Evolutionary conservation across 92 coral and sea anemone species (phyloP).

Genomic region (Actinernus sp.): DNA sequence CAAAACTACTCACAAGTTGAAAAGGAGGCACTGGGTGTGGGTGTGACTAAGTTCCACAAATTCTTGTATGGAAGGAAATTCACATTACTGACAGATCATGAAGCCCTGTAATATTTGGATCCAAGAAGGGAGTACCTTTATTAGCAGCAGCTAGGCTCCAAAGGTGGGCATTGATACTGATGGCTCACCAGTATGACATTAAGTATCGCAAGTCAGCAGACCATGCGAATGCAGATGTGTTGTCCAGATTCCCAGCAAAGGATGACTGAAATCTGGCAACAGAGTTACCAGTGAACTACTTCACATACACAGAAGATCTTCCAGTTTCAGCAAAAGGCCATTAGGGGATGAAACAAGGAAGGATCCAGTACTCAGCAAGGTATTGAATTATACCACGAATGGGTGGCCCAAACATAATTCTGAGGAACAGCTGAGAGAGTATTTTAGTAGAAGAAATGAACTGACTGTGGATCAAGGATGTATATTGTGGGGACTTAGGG

Average conservation of each 20-base stretch:
- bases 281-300: slow-evolving; percentile 43
- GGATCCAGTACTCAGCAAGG: slow-evolving; percentile 65
- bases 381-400: slow-evolving; percentile 38
- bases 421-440: slow-evolving; percentile 56
- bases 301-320: slow-evolving; percentile 47
- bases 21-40: slow-evolving; percentile 27
- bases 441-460: slow-evolving; percentile 43
- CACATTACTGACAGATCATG: slow-evolving; percentile 48
- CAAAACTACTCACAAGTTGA: slow-evolving; percentile 30
- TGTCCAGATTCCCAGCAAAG: slow-evolving; percentile 53
- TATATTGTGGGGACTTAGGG: slow-evolving; percentile 75
- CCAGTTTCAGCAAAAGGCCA: slow-evolving; percentile 52
- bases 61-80: slow-evolving; percentile 51
- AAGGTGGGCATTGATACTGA: slow-evolving; percentile 56
- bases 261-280: slow-evolving; percentile 23
- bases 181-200: slow-evolving; percentile 46
- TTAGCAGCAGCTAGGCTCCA: slow-evolving; percentile 52
- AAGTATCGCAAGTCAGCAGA: slow-evolving; percentile 38
- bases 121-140: slow-evolving; percentile 43
- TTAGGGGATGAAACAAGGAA: slow-evolving; percentile 33
- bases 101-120: slow-evolving; percentile 50
- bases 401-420: slow-evolving; percentile 62
- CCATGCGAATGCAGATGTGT: slow-evolving; percentile 59
- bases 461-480: slow-evolving; percentile 74
- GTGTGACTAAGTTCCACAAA: slow-evolving; percentile 35